Conservation (phyloP, 1,140 invertebrate species). For the Propsilocerus akamusi region DNA sequence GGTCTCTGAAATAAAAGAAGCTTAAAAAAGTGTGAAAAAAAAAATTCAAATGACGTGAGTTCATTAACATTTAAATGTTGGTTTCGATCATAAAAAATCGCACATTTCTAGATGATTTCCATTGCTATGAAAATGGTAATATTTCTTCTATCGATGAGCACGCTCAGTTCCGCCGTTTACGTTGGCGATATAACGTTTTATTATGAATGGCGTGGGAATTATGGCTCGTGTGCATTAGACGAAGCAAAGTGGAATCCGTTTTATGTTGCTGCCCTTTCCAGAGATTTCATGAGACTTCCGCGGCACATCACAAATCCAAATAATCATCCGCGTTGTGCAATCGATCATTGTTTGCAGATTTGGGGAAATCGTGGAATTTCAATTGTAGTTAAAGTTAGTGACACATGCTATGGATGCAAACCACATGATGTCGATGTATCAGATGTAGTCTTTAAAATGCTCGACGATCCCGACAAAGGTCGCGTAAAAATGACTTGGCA, state of each 20-base stretch:
- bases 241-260: neutral
- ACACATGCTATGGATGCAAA: neutral
- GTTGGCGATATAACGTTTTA: neutral
- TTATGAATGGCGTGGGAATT: conserved; percentile 1
- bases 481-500: neutral
- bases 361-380: neutral
- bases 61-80: neutral
- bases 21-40: neutral
- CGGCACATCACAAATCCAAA: neutral
- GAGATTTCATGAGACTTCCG: neutral
- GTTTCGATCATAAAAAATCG: neutral
- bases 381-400: neutral
- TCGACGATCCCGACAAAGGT: neutral
- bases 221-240: neutral
- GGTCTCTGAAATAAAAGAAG: neutral
- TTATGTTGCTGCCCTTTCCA: neutral
- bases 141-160: neutral
- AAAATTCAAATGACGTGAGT: neutral
- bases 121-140: neutral
- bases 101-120: neutral
- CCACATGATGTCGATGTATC: neutral
- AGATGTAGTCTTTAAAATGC: neutral
- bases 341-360: neutral
- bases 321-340: neutral
- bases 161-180: neutral